Evolutionary conservation across 2,888 invertebrate genomes (phyloP).

Genomic region (Hesperia comma): DNA sequence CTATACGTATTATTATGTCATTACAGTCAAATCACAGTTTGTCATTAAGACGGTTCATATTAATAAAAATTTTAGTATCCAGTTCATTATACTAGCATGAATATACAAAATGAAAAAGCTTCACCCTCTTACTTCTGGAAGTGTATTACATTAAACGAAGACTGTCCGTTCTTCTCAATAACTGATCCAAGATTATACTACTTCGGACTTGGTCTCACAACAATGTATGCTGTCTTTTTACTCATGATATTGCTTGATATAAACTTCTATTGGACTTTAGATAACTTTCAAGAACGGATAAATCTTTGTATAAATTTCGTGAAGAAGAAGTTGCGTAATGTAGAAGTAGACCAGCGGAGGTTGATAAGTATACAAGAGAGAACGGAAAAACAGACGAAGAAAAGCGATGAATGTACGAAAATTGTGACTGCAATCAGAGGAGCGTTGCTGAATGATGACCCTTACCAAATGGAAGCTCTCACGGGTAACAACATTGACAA

Average conservation of each 20-base stretch:
- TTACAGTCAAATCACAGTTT: background rate
- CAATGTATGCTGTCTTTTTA: conserved; percentile 60
- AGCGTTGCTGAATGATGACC: conserved; percentile 47
- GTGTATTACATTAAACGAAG: conserved; percentile 62
- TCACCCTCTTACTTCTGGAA: conserved; percentile 68
- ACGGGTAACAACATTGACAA: background rate
- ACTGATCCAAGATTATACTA: conserved; percentile 62
- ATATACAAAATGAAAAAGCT: background rate
- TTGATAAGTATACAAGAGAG: conserved; percentile 61
- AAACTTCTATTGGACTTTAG: conserved; percentile 66
- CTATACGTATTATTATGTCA: background rate
- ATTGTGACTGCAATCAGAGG: conserved; percentile 58
- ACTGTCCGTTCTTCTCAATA: conserved; percentile 63
- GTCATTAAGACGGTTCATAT: background rate
- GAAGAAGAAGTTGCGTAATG: conserved; percentile 59
- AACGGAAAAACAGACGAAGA: conserved; percentile 60
- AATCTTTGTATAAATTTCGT: conserved; percentile 61
- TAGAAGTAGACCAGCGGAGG: conserved; percentile 61
- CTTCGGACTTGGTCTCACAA: conserved; percentile 57
- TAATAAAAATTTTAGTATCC: conserved; percentile 11
- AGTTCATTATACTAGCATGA: conserved; percentile 9
- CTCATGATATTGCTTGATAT: conserved; percentile 62
- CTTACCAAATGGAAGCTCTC: conserved; percentile 18
- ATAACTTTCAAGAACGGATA: conserved; percentile 59
- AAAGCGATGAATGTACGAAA: conserved; percentile 54